Evolutionary conservation across 1,140 invertebrate species (phyloP).

Genomic region (Frieseomelitta varia): DNA sequence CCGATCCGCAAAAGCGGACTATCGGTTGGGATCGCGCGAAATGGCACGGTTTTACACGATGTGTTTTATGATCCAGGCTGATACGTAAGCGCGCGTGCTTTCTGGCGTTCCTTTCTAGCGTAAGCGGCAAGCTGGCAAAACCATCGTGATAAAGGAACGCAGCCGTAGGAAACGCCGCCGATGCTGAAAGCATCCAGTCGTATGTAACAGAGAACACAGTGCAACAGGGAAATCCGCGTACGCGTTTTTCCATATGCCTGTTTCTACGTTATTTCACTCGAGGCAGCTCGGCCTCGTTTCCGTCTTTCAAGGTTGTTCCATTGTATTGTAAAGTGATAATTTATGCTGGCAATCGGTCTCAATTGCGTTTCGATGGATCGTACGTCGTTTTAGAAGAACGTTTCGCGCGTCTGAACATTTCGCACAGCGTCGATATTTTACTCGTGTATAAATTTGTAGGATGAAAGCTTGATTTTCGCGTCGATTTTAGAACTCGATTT

Average conservation of each 20-base stretch:
- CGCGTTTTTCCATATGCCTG: not conserved
- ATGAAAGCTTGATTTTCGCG: too few relatives aligned
- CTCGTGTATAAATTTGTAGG: not conserved
- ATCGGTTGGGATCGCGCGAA: slow-evolving; percentile 50
- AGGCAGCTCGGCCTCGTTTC: slow-evolving; percentile 42
- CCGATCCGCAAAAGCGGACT: slow-evolving; percentile 12
- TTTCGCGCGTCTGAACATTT: too few relatives aligned
- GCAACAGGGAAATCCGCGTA: not conserved
- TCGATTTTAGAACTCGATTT: too few relatives aligned
- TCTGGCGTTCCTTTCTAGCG: slow-evolving; percentile 63
- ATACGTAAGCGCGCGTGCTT: slow-evolving; percentile 46
- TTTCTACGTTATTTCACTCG: slow-evolving; percentile 27
- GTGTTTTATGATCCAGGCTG: slow-evolving; percentile 70
- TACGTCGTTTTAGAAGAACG: too few relatives aligned
- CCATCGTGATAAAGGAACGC: slow-evolving; percentile 71
- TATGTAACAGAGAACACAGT: not conserved
- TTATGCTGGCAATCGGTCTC: not conserved
- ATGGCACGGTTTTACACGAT: slow-evolving; percentile 60
- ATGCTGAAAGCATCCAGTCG: slow-evolving; percentile 22
- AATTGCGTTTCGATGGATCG: not conserved
- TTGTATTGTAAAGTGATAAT: slow-evolving; percentile 58
- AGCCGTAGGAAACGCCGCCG: slow-evolving; percentile 41
- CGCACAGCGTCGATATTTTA: too few relatives aligned
- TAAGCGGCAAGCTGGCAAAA: slow-evolving; percentile 72
- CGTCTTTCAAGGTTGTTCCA: slow-evolving; percentile 53